Evolutionary conservation across 2,113 vertebrate genomes (phyloP), one percentile per base, ranked within the genome.

Genomic region (Pteropus alecto): DNA sequence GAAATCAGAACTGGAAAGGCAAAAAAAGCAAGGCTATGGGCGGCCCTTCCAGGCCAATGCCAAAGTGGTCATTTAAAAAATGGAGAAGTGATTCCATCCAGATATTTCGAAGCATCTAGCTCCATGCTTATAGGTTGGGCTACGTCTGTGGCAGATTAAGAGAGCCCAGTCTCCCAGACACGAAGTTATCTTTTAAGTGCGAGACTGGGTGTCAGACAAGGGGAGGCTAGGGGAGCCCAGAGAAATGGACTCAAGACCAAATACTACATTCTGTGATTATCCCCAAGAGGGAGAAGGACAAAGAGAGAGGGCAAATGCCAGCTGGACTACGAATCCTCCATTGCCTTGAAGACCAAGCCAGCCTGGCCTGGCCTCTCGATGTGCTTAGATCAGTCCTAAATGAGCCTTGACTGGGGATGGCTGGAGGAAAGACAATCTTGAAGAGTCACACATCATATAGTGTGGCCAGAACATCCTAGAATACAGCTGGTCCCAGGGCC

Each of bases 231-330:
- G 5, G 46, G 22, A 92, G 15, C 38, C 41, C 46, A 81, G 26
- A 63, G 63, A 83, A 93, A 58, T 9, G 74, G 38, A 26, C 46
- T 35, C 41, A n/a, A 79, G 63, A 93, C 16, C 43, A 90, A 65
- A 84, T 22, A 90, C 33, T 92, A 22, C n/a, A 89, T 92, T 73
- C 24, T 93, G 48, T 95, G 54, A 73, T 87, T 56, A 48, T 82
- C 54, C 79, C 26, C 70, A 38, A 46, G 21, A 87, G 30, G 51
- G 35, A 84, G 33, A 87, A 74, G 11, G 30, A 54, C 8, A 58
- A 90, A 38, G 78, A 82, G 54, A n/a, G 41, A 89, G 67, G 26
- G 8, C 4, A 85, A 78, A 63, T 88, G 33, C 26, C 21, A 51
- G 58, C 16, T 70, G 70, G 96, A 93, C 74, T 13, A 76, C 67